Conservation (phyloP, 30 jellyfish, hydroid and myxozoan genomes). For the Aurelia aurita region DNA sequence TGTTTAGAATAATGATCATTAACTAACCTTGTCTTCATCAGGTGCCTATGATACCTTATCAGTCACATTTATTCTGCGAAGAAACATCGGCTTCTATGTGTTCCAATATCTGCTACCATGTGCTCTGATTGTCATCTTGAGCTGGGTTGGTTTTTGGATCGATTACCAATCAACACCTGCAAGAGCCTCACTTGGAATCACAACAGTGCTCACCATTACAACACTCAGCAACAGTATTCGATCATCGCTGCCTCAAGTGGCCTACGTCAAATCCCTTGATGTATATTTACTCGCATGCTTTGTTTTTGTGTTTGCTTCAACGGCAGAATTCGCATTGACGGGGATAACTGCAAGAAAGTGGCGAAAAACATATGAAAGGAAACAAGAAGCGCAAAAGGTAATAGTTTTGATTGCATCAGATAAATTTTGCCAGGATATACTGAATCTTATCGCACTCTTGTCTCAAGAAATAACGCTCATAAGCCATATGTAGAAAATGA, state of each 20-base stretch:
- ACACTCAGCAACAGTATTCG: constrained; percentile 79
- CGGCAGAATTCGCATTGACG: constrained; percentile 78
- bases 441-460: no score
- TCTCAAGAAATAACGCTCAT: no score
- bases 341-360: constrained; percentile 76
- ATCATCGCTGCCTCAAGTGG: constrained; percentile 66
- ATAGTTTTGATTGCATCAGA: no score
- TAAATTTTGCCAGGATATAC: no score
- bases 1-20: no score
- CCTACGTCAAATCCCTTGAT: constrained; percentile 65
- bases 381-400: no score
- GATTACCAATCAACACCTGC: constrained; percentile 92
- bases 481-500: no score
- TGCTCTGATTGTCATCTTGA: constrained; percentile 74
- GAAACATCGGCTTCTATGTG: constrained; percentile 47
- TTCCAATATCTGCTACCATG: constrained; percentile 66
- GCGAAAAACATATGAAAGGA: constrained; percentile 13
- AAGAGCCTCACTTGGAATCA: constrained; percentile 82
- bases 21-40: neutral
- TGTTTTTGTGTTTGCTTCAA: constrained; percentile 83
- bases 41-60: constrained; percentile 54
- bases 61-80: constrained; percentile 26
- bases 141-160: constrained; percentile 95
- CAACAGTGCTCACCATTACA: constrained; percentile 86
- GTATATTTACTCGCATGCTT: constrained; percentile 73